Percentiles rank a stretch among this genome's conserved stretches.
phyloP scores from a whole-genome alignment of 2,113 vertebrate genomes.

The Delphinapterus leucas region DNA sequence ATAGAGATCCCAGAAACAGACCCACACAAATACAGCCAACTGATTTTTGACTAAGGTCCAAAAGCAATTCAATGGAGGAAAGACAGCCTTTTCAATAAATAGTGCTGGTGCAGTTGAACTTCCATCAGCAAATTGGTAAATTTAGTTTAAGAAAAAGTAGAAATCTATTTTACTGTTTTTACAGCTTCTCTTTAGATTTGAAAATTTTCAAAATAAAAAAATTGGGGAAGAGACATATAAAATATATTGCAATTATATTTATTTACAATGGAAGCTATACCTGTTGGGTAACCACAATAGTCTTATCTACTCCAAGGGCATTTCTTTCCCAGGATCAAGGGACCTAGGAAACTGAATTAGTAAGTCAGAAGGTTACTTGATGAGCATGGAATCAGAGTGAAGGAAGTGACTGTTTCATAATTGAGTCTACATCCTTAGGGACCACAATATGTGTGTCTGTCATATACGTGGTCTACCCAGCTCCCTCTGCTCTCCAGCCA shows the following conservation, averaged over 20 bases:
- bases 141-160: background rate
- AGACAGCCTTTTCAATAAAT: slow-evolving; percentile 30
- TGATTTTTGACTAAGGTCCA: slow-evolving; percentile 45
- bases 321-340: slow-evolving; percentile 28
- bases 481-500: background rate
- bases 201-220: slow-evolving; percentile 46
- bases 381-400: background rate
- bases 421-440: background rate
- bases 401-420: slow-evolving; percentile 3
- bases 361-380: background rate
- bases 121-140: slow-evolving; percentile 25
- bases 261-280: slow-evolving; percentile 21
- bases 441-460: background rate
- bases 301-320: background rate
- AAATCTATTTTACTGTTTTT: background rate
- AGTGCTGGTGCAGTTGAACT: background rate
- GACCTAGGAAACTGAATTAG: slow-evolving; percentile 12
- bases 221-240: background rate
- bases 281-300: background rate
- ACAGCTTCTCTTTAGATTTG: background rate
- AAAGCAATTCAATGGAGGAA: slow-evolving; percentile 41
- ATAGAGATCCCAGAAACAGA: slow-evolving; percentile 50
- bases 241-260: slow-evolving; percentile 36
- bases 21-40: background rate
- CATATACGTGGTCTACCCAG: background rate